Percentiles rank a stretch among this genome's conserved stretches.
Conservation (phyloP, 2,888 invertebrate genomes). For the Dyspetes luteomarginatus region DNA sequence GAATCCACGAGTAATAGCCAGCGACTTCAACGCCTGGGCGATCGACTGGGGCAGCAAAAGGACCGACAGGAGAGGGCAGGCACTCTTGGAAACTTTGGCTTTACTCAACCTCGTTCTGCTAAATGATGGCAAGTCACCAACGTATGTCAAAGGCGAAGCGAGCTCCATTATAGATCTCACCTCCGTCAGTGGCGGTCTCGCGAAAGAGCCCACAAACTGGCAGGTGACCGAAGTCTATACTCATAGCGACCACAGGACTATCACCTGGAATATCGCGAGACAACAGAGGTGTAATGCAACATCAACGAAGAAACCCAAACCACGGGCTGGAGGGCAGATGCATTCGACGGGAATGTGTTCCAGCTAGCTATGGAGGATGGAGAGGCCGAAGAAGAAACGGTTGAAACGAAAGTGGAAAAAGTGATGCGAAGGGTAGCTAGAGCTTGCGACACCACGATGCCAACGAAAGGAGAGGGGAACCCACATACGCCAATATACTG, state of each 20-base stretch:
- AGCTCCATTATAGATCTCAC: neutral
- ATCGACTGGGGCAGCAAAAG: constrained; percentile 66
- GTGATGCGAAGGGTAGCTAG: too few relatives aligned
- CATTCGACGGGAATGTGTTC: constrained; percentile 27
- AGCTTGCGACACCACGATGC: too few relatives aligned
- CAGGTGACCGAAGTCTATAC: too few relatives aligned
- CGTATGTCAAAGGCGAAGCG: constrained; percentile 67
- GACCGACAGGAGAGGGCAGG: constrained; percentile 62
- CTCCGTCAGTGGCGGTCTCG: neutral
- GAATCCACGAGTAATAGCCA: constrained; percentile 51
- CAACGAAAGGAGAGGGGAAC: too few relatives aligned
- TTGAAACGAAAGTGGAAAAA: too few relatives aligned
- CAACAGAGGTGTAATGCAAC: constrained; percentile 33
- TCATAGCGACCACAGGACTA: neutral
- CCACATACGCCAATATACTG: too few relatives aligned
- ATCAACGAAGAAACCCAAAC: constrained; percentile 3
- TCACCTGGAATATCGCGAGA: neutral
- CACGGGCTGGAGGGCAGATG: constrained; percentile 37
- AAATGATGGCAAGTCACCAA: constrained; percentile 57
- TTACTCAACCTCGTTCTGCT: constrained; percentile 52
- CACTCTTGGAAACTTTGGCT: constrained; percentile 56
- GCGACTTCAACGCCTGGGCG: constrained; percentile 64
- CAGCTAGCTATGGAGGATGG: too few relatives aligned
- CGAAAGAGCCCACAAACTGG: too few relatives aligned
- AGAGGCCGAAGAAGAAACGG: too few relatives aligned